Percentiles rank a stretch among this genome's conserved stretches.
phyloP scores from a whole-genome alignment of 2,888 invertebrate species.

The Odontothrips loti region DNA sequence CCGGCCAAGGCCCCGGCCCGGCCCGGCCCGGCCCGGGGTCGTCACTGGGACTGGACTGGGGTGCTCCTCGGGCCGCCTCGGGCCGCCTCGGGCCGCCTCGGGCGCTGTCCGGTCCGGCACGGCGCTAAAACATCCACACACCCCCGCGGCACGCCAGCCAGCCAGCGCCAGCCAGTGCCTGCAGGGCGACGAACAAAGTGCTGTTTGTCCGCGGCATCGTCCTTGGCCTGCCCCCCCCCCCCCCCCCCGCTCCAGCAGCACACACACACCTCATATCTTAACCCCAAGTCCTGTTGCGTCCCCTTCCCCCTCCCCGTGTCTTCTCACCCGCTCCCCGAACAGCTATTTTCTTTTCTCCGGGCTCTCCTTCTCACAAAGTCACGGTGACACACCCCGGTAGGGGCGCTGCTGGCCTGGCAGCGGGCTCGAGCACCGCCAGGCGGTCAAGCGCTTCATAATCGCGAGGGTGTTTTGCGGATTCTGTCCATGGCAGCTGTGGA shows the following conservation, averaged over 20 bases:
- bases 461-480: no score
- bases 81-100: no score
- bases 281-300: background rate
- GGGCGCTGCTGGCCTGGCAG: no score
- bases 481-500: background rate
- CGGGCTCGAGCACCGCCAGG: no score
- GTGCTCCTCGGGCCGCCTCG: no score
- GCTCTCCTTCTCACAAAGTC: no score
- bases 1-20: no score
- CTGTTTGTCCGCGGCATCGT: background rate
- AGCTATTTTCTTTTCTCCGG: background rate
- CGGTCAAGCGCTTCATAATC: no score
- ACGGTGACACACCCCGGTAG: no score
- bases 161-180: background rate
- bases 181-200: constrained; percentile 18
- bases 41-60: no score
- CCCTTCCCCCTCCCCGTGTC: background rate
- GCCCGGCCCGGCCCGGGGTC: no score
- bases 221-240: background rate
- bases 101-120: background rate
- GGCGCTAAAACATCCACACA: background rate
- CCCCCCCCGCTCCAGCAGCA: background rate
- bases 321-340: background rate
- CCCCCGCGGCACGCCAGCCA: background rate
- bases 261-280: background rate